phyloP scores from a whole-genome alignment of 2,113 vertebrate genomes.

The Siniperca knerii region DNA sequence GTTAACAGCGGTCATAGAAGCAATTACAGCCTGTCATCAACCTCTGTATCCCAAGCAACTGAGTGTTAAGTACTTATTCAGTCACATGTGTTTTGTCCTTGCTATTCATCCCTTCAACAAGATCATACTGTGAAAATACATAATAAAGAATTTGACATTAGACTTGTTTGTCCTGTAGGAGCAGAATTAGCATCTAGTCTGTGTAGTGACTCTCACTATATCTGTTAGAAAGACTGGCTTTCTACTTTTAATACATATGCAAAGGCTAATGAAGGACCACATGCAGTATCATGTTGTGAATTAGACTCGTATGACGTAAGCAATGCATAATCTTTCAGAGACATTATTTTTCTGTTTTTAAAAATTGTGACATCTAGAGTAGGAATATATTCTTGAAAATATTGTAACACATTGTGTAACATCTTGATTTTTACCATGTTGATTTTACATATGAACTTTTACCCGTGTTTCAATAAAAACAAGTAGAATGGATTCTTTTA shows the following conservation, averaged over 20 bases:
- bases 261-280: slow-evolving; percentile 43
- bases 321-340: background rate
- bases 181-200: slow-evolving; percentile 3
- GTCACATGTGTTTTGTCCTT: slow-evolving; percentile 15
- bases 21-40: slow-evolving; percentile 38
- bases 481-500: background rate
- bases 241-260: slow-evolving; percentile 1
- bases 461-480: slow-evolving; percentile 53
- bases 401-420: slow-evolving; percentile 48
- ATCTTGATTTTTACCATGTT: slow-evolving; percentile 53
- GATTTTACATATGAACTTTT: slow-evolving; percentile 43
- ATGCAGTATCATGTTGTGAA: slow-evolving; percentile 26
- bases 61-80: slow-evolving; percentile 45
- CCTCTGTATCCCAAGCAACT: slow-evolving; percentile 54
- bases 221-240: slow-evolving; percentile 7
- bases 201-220: background rate
- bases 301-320: background rate
- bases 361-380: background rate
- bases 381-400: slow-evolving; percentile 20
- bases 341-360: slow-evolving; percentile 22
- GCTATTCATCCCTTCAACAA: slow-evolving; percentile 17
- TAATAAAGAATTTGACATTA: slow-evolving; percentile 22
- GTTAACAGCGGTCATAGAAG: slow-evolving; percentile 15
- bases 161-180: slow-evolving; percentile 25
- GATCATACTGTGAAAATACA: slow-evolving; percentile 10